Percentiles rank a stretch among this genome's conserved stretches.
Conservation (phyloP, 2,797 vertebrate species). For the Potorous gilbertii region DNA sequence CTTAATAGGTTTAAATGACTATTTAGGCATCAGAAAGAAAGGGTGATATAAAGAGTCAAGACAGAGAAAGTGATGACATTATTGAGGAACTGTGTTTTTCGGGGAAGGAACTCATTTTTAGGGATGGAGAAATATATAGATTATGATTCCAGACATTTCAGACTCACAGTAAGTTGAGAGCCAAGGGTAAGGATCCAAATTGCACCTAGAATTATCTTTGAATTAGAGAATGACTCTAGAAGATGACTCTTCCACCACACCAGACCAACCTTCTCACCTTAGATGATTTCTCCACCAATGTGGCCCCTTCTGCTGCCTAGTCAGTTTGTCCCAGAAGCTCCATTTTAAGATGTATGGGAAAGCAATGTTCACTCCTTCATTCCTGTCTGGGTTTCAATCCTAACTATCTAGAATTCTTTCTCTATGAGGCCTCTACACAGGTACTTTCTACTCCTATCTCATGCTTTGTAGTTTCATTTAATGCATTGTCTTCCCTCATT, state of each 20-base stretch:
- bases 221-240: neutral
- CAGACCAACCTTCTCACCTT: neutral
- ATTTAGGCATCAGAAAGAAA: neutral
- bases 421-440: neutral
- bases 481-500: neutral
- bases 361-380: neutral
- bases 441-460: neutral
- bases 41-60: neutral
- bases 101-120: neutral
- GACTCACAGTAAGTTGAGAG: neutral
- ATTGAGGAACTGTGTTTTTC: neutral
- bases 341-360: neutral
- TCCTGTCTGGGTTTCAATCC: neutral
- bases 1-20: neutral
- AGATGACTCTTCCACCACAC: neutral
- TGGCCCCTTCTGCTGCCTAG: neutral
- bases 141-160: neutral
- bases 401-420: neutral
- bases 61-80: neutral
- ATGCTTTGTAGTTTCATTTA: neutral
- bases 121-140: neutral
- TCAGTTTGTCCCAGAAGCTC: neutral
- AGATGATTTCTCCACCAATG: neutral
- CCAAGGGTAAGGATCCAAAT: neutral
- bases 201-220: too few species aligned